Conservation (phyloP, 2,113 vertebrate species). For the Burhinus oedicnemus region DNA sequence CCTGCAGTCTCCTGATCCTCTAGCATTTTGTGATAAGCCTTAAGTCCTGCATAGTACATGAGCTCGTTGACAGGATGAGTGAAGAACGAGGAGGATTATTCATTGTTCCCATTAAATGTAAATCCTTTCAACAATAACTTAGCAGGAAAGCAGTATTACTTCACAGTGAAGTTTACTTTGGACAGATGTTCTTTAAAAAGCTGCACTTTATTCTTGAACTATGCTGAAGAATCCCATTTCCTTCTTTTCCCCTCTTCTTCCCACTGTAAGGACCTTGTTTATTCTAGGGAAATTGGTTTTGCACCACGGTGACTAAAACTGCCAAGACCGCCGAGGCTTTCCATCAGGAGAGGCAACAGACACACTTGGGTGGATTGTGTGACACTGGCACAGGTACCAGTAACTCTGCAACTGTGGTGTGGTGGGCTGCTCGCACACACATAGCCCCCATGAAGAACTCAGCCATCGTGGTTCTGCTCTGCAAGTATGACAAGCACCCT, state of each 20-base stretch:
- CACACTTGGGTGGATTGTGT: not conserved
- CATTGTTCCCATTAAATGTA: not conserved
- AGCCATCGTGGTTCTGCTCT: fast-evolving
- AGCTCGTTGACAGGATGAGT: conserved; percentile 7
- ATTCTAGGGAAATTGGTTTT: not conserved
- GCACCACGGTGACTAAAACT: not conserved
- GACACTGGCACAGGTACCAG: not conserved
- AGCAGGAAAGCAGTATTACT: not conserved
- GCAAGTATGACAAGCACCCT: not conserved
- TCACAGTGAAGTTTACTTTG: conserved; percentile 5
- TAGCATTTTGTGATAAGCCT: not conserved
- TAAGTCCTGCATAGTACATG: not conserved
- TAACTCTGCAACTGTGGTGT: fast-evolving
- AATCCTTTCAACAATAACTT: conserved; percentile 9
- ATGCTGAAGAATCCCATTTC: not conserved
- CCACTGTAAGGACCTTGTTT: not conserved
- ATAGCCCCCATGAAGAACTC: not conserved
- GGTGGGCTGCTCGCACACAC: not conserved
- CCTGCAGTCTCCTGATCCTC: not conserved
- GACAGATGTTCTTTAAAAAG: not conserved
- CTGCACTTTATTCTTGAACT: not conserved
- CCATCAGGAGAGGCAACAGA: not conserved
- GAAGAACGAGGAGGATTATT: not conserved
- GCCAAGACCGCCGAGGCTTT: not conserved
- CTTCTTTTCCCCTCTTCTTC: not conserved